These are phyloP conservation scores for Cathartes aura DNA, from an alignment of 2,113 vertebrate species.

Conservation along the genomic window DNA sequence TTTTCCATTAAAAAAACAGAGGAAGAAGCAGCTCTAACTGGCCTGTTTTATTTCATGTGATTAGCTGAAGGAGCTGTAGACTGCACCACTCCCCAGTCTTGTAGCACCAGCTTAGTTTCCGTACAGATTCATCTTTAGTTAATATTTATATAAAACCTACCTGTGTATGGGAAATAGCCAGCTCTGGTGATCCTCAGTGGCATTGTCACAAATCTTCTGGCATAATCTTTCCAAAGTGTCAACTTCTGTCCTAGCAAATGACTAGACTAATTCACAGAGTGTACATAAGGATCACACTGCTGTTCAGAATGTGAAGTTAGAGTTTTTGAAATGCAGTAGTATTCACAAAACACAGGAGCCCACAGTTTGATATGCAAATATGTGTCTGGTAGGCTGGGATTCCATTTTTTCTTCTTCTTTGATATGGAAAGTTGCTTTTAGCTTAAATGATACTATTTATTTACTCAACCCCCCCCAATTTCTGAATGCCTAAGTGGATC, in stretches of 20 bases:
- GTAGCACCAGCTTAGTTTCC: background rate
- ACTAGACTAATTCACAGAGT: background rate
- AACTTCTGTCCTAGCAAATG: background rate
- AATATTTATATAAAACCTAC: background rate
- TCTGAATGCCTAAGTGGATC: background rate
- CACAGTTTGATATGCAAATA: background rate
- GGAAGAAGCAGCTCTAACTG: background rate
- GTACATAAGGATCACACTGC: background rate
- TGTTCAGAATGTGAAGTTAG: background rate
- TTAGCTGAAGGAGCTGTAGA: background rate
- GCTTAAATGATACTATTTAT: background rate
- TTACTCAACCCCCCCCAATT: background rate
- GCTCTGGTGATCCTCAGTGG: background rate
- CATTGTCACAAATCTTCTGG: background rate
- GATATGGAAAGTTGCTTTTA: background rate
- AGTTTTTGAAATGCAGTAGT: background rate
- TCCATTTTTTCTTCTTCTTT: background rate
- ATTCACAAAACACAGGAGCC: background rate
- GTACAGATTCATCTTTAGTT: background rate
- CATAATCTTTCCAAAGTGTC: background rate
- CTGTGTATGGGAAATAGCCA: too few relatives aligned
- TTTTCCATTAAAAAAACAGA: background rate
- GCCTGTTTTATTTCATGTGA: background rate
- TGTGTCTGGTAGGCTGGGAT: background rate
- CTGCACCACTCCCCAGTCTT: background rate